A percentile compares a stretch with the other conserved stretches of the same genome.
phyloP scores from a whole-genome alignment of 92 coral and sea anemone genomes.

The Epizoanthus ramosus region DNA sequence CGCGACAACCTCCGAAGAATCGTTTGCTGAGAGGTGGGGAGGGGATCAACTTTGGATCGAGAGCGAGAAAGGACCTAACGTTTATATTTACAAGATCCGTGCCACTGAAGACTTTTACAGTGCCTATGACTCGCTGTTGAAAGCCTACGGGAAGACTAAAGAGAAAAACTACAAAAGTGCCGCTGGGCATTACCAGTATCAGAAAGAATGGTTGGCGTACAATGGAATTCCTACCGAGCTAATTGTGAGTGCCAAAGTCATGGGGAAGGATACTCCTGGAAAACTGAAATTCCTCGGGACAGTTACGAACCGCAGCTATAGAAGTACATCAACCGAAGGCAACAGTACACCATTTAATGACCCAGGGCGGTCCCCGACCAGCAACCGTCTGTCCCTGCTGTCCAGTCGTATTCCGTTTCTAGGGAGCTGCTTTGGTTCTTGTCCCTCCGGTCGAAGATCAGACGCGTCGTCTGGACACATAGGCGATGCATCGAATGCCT shows the following conservation, averaged over 20 bases:
- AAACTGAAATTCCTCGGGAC: background rate
- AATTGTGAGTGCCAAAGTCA: conserved; percentile 9
- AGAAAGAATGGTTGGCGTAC: conserved; percentile 37
- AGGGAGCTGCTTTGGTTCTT: conserved; percentile 29
- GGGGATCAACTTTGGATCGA: conserved; percentile 31
- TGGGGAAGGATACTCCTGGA: background rate
- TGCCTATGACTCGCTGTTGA: conserved; percentile 24
- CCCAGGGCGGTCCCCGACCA: conserved; percentile 6
- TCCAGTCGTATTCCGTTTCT: conserved; percentile 13
- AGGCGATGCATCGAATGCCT: background rate
- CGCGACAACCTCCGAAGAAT: conserved; percentile 28
- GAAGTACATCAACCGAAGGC: background rate
- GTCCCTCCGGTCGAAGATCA: conserved; percentile 3
- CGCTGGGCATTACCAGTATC: conserved; percentile 12
- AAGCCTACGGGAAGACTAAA: background rate
- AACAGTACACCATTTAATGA: too few species aligned
- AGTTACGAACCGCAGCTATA: background rate
- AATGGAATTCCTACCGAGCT: conserved; percentile 6
- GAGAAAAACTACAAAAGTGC: conserved; percentile 6
- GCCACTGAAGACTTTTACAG: conserved; percentile 33
- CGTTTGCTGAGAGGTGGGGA: conserved; percentile 31
- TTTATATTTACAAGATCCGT: conserved; percentile 31
- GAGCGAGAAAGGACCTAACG: conserved; percentile 17
- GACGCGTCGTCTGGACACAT: background rate
- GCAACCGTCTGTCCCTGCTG: conserved; percentile 5